These are phyloP conservation scores for Drosophila rufa DNA, from an alignment of 1,140 invertebrate species.

Conservation along the genomic window DNA sequence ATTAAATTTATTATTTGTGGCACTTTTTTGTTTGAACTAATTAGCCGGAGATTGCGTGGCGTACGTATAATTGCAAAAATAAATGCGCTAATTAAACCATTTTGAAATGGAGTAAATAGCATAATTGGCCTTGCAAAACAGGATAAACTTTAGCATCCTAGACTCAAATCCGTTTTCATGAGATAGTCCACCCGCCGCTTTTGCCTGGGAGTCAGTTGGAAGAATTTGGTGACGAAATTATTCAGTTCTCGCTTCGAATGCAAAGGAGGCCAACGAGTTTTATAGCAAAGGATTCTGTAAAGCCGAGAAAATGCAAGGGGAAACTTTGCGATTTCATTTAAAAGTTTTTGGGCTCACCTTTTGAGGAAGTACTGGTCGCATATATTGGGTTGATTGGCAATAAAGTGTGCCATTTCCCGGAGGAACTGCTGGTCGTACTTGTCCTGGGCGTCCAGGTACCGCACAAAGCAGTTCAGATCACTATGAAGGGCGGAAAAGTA, in stretches of 20 bases:
- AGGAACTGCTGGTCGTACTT: constrained; percentile 41
- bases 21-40: constrained; percentile 19
- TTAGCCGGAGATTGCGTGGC: constrained; percentile 15
- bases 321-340: neutral
- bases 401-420: constrained; percentile 28
- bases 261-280: constrained; percentile 56
- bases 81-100: constrained; percentile 50
- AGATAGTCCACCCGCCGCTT: constrained; percentile 44
- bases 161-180: constrained; percentile 44
- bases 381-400: constrained; percentile 7
- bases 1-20: constrained; percentile 23
- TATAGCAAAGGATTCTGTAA: constrained; percentile 42
- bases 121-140: constrained; percentile 32
- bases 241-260: constrained; percentile 53
- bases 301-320: neutral
- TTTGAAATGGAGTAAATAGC: constrained; percentile 14
- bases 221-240: constrained; percentile 44
- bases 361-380: constrained; percentile 35
- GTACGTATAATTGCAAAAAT: constrained; percentile 30
- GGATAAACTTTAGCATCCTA: neutral
- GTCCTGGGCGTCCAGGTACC: constrained; percentile 20
- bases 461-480: constrained; percentile 27
- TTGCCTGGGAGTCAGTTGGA: constrained; percentile 33
- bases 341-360: constrained; percentile 18
- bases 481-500: neutral